Evolutionary conservation across 2,888 invertebrate species (phyloP).

Genomic region (Apodemia hepburni): DNA sequence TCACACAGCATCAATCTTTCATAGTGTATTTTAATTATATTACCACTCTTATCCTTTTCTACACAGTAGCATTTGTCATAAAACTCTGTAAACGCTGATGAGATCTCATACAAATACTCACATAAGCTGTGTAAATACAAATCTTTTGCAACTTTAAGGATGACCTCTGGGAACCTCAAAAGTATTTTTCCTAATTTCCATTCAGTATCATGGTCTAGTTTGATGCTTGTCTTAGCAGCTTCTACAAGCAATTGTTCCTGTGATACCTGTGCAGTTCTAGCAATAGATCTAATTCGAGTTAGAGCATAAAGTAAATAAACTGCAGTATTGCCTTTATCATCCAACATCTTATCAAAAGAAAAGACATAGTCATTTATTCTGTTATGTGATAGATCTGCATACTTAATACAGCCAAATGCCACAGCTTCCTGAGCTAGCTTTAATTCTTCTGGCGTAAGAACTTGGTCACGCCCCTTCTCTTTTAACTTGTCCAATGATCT

Average conservation of each 20-base stretch:
- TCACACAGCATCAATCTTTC: constrained; percentile 95
- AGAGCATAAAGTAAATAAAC: constrained; percentile 97
- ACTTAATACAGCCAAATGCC: constrained; percentile 99
- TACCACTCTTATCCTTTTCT: constrained; percentile 92
- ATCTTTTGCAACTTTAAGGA: constrained; percentile 90
- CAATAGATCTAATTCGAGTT: constrained; percentile 95
- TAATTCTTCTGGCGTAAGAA: constrained; percentile 89
- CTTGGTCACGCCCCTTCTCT: constrained; percentile 93
- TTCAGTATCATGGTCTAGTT: constrained; percentile 94
- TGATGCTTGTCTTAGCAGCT: constrained; percentile 79
- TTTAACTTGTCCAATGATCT: constrained; percentile 90
- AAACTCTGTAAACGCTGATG: constrained; percentile 97
- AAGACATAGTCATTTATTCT: constrained; percentile 97
- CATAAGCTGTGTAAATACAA: constrained; percentile 93
- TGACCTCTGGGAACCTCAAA: constrained; percentile 92
- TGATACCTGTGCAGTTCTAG: constrained; percentile 86
- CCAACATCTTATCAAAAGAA: constrained; percentile 99
- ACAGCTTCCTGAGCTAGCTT: constrained; percentile 92
- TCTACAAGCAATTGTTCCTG: constrained; percentile 81
- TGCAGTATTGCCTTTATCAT: constrained; percentile 99
- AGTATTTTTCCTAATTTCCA: constrained; percentile 95
- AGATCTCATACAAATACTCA: constrained; percentile 96
- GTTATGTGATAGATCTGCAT: constrained; percentile 97
- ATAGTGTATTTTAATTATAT: constrained; percentile 90
- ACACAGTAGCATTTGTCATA: constrained; percentile 99